Evolutionary conservation across 1,140 invertebrate species (phyloP), one percentile per base, ranked within the genome.

Genomic region (Ceratoteleas bidentatus): DNA sequence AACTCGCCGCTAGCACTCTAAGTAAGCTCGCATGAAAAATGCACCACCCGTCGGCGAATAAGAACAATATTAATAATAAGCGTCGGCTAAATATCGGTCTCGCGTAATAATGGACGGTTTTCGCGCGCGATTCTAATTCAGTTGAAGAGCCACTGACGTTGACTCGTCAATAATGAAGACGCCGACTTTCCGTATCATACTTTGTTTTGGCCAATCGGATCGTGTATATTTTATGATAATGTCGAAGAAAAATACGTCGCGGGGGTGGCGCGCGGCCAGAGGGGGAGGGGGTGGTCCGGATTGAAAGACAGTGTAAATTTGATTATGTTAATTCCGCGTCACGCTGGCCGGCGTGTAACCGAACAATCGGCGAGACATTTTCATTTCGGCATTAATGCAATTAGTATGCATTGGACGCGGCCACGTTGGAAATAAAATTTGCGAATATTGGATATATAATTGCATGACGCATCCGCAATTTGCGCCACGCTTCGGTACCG

Each of bases 401-500:
- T 77, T 77, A 77, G 74, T 77, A 77, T 77, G 74, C 74, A 77
- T 69, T 77, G 74, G 74, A 77, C 58, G 74, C 74, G 58, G 65
- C 65, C 58, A 64, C 47, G 74, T 64, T 62, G 74, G 69, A 77
- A 77, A 77, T 77, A 77, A 77, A 77, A 77, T 69, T 77, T 64
- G 58, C 58, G 65, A 77, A 77, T 77, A 77, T 77, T 57, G 49
- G 74, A 57, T 69, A 58, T 64, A 64, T 77, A 77, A 76, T 68
- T 76, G 64, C 60, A 64, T 36, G 43, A 64, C 33, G 60, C 60
- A 57, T 57, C 47, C 34, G 47, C 70, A 50, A 74, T 74, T 74
- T 65, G 50, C 57, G 65, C 24, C 45, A 6, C 36, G 33, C 6
- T 50, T 10, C 15, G 9, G 16, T 38, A 14, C 9, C 2, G 14